Evolutionary conservation across 1,140 invertebrate genomes (phyloP).

Genomic region (Gonatopus flavifemur): DNA sequence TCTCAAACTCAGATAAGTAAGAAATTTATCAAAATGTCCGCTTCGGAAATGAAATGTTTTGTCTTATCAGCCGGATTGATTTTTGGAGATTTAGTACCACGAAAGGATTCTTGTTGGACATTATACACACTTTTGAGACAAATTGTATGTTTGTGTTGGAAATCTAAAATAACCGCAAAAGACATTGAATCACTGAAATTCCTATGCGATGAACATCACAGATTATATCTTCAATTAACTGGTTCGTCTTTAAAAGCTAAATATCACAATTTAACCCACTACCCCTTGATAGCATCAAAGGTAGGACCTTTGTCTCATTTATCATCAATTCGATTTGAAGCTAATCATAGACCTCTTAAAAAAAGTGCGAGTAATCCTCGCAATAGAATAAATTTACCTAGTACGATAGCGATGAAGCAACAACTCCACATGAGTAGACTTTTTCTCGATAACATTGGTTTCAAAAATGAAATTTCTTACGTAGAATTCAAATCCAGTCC

Average conservation of each 20-base stretch:
- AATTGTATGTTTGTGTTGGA: conserved; percentile 6
- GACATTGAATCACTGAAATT: no score
- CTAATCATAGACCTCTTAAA: background rate
- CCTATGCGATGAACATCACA: no score
- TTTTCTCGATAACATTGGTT: no score
- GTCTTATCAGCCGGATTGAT: conserved; percentile 26
- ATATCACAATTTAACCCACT: background rate
- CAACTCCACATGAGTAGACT: background rate
- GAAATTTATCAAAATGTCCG: conserved; percentile 25
- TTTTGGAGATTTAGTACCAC: conserved; percentile 29
- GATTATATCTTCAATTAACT: no score
- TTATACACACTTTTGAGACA: conserved; percentile 28
- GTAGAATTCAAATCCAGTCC: no score
- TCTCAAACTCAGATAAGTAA: conserved; percentile 13
- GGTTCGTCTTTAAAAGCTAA: background rate
- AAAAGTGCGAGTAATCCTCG: background rate
- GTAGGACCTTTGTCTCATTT: background rate
- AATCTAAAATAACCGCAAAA: no score
- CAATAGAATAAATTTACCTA: background rate
- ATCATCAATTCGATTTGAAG: background rate
- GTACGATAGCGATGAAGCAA: background rate
- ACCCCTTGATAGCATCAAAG: background rate
- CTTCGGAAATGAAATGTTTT: conserved; percentile 34
- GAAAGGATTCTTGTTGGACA: conserved; percentile 27
- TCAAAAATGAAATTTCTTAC: no score